Base-by-base conservation (phyloP, 2,797 vertebrate genomes). In the Schizothorax lantsangensis region DNA sequence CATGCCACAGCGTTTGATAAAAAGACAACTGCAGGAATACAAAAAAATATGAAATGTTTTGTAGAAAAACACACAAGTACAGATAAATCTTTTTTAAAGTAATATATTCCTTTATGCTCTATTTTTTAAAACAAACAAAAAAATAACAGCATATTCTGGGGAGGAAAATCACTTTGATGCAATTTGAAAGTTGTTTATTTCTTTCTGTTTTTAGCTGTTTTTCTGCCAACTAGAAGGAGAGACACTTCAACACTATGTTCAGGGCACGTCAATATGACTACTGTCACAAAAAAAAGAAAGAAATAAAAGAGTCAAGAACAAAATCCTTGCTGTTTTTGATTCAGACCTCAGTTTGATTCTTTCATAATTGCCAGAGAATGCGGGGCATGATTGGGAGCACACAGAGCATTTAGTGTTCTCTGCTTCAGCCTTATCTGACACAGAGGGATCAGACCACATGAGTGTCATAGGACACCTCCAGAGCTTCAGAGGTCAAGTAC, bases 21-120 rank as follows among this genome's bases (percentile, higher is more conserved):
- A 95, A 93, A 93, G 95, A 96, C 94, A 96, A 95, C 94, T 96
- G 95, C 95, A 96, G 95, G 94, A 96, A 94, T 94, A 93, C 93
- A 95, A 94, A 94, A 92, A 94, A 92, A 93, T 6, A 94, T 93
- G 88, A 92, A 94, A 92, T 94, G 93, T 93, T 94, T 91, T 93
- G 95, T 94, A 94, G 92, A 92, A 89, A 81, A 81, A 90, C 15
- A 68, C 64, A 89, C 89, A 89, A 91, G 90, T 90, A 92, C 91
- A 93, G 91, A 92, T 91, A 93, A 91, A 95, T 93, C 94, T 93
- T 96, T 95, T 95, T 94, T 95, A 93, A 87, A 95, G 93, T 93
- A 94, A 94, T 86, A 89, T 90, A 91, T 95, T 95, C 93, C 92
- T 91, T 94, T 96, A 93, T 91, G 93, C 95, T 96, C 94, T 95